Evolutionary conservation across 1,140 invertebrate genomes (phyloP), one percentile per base, ranked within the genome.

Genomic region (Bombus fervidus): DNA sequence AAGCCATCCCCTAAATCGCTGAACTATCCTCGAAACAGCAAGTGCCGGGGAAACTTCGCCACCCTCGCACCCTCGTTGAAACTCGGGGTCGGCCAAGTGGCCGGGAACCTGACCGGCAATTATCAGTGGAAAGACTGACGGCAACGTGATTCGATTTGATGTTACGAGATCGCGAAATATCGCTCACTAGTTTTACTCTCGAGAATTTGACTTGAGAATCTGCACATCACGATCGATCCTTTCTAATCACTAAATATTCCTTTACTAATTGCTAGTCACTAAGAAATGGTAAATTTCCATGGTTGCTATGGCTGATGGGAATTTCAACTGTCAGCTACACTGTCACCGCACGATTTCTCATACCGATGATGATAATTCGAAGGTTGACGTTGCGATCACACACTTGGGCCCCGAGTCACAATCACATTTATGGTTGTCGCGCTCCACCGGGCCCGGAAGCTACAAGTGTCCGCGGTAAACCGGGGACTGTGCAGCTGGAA

Each of bases 1-100:
- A 90, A 91, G 85, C 89, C 87, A 87, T 85, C 87, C 89, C 88
- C 90, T 87, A 86, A 93, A 93, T 92, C 91, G 91, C 82, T 90
- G 82, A 95, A 95, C 93, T 94, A 94, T 94, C 92, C 91, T 91
- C 90, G 75, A 89, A 93, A 92, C 93, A 91, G 88, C 92, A 92
- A 94, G 92, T 93, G 92, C 91, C 86, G 90, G 89, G 87, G 90
- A 94, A 94, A 94, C 93, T 93, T 91, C 83, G 90, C 83, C 87
- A 87, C 82, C 90, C 90, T 90, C 84, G 81, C 81, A 86, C 90
- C 86, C 83, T 87, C 73, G 73, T 89, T 90, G 87, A 84, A 90
- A 88, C 91, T 82, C 87, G 84, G 86, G 91, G 81, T 91, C 91
- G 91, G 78, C 87, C 87, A 87, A 89, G 87, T 91, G 87, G 85